Percentiles rank a stretch among this genome's conserved stretches.
Evolutionary conservation across 2,797 vertebrate genomes (phyloP).

Genomic region (Scomberomorus guttatus): DNA sequence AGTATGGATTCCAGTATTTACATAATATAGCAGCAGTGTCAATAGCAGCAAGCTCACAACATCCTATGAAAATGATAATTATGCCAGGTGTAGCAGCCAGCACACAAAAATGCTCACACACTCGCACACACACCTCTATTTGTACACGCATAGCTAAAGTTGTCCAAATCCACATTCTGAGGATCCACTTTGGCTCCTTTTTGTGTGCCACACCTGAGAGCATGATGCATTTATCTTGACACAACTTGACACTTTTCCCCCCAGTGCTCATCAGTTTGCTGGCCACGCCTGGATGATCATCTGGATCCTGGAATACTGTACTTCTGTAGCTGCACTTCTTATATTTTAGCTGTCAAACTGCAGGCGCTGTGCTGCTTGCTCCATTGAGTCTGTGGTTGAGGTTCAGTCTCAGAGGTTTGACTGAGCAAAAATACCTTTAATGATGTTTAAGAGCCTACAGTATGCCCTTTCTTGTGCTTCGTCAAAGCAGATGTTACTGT

Average conservation of each 20-base stretch:
- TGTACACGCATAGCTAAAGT: slow-evolving; percentile 14
- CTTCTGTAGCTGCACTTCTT: slow-evolving; percentile 38
- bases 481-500: slow-evolving; percentile 17
- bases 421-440: slow-evolving; percentile 10
- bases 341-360: slow-evolving; percentile 46
- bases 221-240: slow-evolving; percentile 47
- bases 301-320: slow-evolving; percentile 32
- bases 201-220: slow-evolving; percentile 45
- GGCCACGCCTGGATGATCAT: slow-evolving; percentile 55
- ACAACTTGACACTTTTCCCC: slow-evolving; percentile 49
- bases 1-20: neutral
- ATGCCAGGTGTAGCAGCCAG: neutral
- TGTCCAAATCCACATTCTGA: slow-evolving; percentile 36
- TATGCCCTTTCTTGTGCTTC: slow-evolving; percentile 12
- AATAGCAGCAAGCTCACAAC: neutral
- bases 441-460: slow-evolving; percentile 13
- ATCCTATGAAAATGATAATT: neutral
- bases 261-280: slow-evolving; percentile 50
- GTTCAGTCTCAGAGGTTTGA: slow-evolving; percentile 35
- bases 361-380: slow-evolving; percentile 32
- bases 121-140: slow-evolving; percentile 13
- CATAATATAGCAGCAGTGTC: neutral
- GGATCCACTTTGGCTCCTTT: slow-evolving; percentile 16
- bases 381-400: slow-evolving; percentile 24
- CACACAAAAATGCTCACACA: neutral